Conservation (phyloP, 2,888 invertebrate genomes). For the Troilus luridus region DNA sequence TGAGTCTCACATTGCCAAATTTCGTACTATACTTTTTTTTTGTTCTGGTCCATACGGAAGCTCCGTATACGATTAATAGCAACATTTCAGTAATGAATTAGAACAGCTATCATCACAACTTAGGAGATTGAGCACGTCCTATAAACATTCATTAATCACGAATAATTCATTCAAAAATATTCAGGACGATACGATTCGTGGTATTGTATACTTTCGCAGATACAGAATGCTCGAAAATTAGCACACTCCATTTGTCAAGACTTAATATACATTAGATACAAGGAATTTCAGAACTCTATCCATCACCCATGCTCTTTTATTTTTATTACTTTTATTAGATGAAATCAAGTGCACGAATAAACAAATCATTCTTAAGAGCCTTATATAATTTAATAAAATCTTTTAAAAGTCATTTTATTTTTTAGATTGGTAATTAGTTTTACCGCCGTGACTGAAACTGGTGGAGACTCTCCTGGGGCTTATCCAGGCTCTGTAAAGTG, state of each 20-base stretch:
- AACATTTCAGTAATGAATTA: too few species aligned
- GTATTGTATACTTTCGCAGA: neutral
- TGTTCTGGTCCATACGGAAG: too few species aligned
- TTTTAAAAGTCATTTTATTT: too few species aligned
- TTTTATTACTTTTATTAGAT: neutral
- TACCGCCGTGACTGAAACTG: too few species aligned
- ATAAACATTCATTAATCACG: neutral
- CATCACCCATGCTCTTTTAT: neutral
- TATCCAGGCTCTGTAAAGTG: too few species aligned
- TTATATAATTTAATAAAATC: too few species aligned
- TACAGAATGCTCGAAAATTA: neutral
- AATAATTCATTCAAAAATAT: neutral
- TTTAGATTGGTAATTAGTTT: too few species aligned
- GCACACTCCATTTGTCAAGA: neutral
- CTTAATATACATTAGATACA: neutral
- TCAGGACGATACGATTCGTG: neutral
- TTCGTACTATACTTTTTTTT: too few species aligned
- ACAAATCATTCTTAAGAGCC: neutral
- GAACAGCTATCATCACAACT: neutral
- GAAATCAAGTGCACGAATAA: neutral
- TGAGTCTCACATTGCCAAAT: too few species aligned
- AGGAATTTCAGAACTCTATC: neutral
- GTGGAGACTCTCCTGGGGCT: too few species aligned
- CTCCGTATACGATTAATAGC: too few species aligned
- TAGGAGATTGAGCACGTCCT: neutral